Base-by-base conservation (phyloP, 2,797 vertebrate genomes). In the Melanotaenia parkinsoni region DNA sequence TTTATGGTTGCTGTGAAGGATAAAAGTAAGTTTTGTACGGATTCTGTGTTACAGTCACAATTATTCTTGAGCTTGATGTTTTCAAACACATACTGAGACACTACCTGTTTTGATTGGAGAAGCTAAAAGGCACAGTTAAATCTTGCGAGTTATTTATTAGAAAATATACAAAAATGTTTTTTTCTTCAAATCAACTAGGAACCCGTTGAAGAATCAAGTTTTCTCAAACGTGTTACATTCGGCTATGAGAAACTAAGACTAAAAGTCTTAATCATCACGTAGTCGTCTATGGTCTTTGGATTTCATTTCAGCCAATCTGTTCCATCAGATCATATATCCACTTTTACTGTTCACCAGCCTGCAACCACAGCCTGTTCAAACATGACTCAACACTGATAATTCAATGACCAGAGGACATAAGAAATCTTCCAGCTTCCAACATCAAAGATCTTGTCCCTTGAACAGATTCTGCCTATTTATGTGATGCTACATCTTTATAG, bases 401-500 rank as follows among this genome's bases (percentile, higher is more conserved):
- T 11, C 3, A 3, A 54, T 51, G 62, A 51, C 45, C n/a, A 22
- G 22, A 24, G 50, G 22, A 51, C n/a, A 50, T 8, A 9, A 20
- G 35, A 38, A 65, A 54, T 32, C 50, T 37, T 5, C 26, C 54
- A 53, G 50, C 50, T 54, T 65, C n/a, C 45, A n/a, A 38, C 50
- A 40, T 66, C 63, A 66, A 20, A 56, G n/a, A 54, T 56, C 6
- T 24, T 26, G 63, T 53, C 50, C 9, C 24, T 20, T 20, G 28
- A 30, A 30, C n/a, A 66, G 16, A 66, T 66, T 18, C 20, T 37
- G 63, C 22, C 54, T 54, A 54, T 38, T 56, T 20, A 26, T 38
- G 33, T 28, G 33, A 33, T 40, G 33, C 38, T 66, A 28, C 24
- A 54, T 40, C 18, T 66, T 66, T 54, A 26, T n/a, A 38, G 10